Conservation (phyloP, 2,797 vertebrate species). For the Neolamprologus multifasciatus region DNA sequence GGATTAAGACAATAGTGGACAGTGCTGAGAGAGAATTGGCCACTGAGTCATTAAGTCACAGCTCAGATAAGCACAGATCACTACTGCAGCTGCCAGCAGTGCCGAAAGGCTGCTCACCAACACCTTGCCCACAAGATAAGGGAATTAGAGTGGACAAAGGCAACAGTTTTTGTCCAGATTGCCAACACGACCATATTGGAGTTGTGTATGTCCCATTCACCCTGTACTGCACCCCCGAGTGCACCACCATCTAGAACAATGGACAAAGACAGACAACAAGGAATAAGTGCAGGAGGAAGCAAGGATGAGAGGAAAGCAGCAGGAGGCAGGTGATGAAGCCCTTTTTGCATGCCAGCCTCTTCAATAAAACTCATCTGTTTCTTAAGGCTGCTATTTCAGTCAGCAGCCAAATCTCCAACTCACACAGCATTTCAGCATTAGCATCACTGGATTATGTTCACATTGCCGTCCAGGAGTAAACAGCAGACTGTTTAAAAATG, state of each 20-base stretch:
- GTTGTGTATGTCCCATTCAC: neutral
- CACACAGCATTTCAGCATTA: neutral
- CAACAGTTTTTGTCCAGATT: neutral
- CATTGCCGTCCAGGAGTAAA: neutral
- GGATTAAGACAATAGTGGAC: slow-evolving; percentile 39
- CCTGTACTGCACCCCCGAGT: neutral
- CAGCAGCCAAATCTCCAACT: neutral
- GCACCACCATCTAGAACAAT: neutral
- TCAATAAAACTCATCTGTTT: neutral
- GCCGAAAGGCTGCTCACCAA: slow-evolving; percentile 21
- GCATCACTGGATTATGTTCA: neutral
- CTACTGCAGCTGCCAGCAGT: slow-evolving; percentile 13
- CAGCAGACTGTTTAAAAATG: neutral
- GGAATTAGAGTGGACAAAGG: slow-evolving; percentile 34
- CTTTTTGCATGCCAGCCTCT: neutral
- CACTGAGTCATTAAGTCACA: slow-evolving; percentile 30
- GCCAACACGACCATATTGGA: slow-evolving; percentile 8
- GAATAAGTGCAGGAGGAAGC: neutral
- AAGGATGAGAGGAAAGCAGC: neutral
- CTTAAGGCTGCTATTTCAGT: slow-evolving; percentile 13
- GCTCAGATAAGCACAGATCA: slow-evolving; percentile 45
- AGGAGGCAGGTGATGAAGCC: neutral
- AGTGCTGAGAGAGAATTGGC: slow-evolving; percentile 18
- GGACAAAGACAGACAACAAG: neutral
- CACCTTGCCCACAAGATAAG: slow-evolving; percentile 50